These are phyloP conservation scores for Gadopsis bispinosus DNA, from an alignment of 2,797 vertebrate genomes.

Conservation along the genomic window DNA sequence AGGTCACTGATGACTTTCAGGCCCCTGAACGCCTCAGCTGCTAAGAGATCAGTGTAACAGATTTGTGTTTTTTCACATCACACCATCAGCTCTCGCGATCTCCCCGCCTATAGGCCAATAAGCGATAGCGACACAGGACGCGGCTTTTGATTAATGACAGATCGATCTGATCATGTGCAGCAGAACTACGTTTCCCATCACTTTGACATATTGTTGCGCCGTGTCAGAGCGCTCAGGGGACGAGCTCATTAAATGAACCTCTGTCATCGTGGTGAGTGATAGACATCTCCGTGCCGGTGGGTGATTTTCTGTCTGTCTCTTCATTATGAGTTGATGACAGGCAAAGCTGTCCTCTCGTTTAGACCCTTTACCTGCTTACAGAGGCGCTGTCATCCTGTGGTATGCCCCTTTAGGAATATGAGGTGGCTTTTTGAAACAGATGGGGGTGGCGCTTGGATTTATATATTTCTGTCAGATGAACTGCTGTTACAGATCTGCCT, in stretches of 20 bases:
- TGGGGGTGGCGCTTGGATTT: slow-evolving; percentile 28
- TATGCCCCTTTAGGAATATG: slow-evolving; percentile 32
- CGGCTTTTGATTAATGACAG: slow-evolving; percentile 3
- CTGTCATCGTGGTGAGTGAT: slow-evolving; percentile 58
- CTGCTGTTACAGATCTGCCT: slow-evolving; percentile 3
- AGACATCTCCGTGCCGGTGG: slow-evolving; percentile 41
- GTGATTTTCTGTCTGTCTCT: slow-evolving; percentile 39
- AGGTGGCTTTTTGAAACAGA: slow-evolving; percentile 18
- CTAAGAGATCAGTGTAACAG: neutral
- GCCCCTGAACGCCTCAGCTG: neutral
- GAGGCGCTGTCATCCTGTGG: slow-evolving; percentile 28
- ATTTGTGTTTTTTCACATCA: neutral
- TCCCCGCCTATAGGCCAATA: neutral
- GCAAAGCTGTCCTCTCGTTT: slow-evolving; percentile 49
- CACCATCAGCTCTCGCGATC: neutral
- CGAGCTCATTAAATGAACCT: slow-evolving; percentile 50
- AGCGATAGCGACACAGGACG: neutral
- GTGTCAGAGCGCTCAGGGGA: slow-evolving; percentile 13
- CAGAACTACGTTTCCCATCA: slow-evolving; percentile 35
- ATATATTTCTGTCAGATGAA: neutral
- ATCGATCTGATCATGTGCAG: slow-evolving; percentile 5
- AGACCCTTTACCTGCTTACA: slow-evolving; percentile 22
- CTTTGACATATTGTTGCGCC: neutral
- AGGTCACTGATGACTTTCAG: neutral
- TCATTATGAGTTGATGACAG: slow-evolving; percentile 71